Evolutionary conservation across 2,797 vertebrate species (phyloP).

Genomic region (Channallabes apus): DNA sequence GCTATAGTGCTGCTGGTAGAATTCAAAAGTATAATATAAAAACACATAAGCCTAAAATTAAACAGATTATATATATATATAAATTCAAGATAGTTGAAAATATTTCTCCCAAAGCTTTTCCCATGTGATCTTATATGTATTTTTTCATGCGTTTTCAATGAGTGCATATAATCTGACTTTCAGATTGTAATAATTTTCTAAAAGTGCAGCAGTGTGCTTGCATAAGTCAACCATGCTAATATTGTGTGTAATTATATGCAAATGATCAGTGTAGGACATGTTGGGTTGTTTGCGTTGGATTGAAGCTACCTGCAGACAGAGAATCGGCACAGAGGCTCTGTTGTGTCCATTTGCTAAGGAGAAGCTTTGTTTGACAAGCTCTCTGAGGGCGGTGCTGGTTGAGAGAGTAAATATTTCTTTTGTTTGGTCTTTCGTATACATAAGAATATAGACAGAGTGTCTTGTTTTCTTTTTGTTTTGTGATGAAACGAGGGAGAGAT

Average conservation of each 20-base stretch:
- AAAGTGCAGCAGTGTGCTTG: neutral
- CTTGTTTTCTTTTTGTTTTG: constrained; percentile 7
- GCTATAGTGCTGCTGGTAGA: too few relatives aligned
- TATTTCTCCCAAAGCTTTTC: constrained; percentile 42
- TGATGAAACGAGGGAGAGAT: neutral
- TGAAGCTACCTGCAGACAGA: constrained; percentile 34
- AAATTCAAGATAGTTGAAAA: neutral
- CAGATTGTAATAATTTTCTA: constrained; percentile 12
- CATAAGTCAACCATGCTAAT: constrained; percentile 4
- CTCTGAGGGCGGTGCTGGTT: constrained; percentile 19
- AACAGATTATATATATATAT: neutral
- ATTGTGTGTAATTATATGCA: constrained; percentile 31
- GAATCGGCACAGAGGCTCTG: constrained; percentile 32
- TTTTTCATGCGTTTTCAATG: constrained; percentile 26
- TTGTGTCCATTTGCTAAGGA: constrained; percentile 42
- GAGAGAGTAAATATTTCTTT: constrained; percentile 31
- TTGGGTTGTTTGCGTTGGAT: constrained; percentile 22
- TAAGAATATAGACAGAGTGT: neutral
- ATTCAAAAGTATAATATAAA: too few relatives aligned
- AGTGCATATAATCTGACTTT: constrained; percentile 21
- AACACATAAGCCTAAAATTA: neutral
- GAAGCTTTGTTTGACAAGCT: constrained; percentile 35
- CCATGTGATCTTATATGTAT: constrained; percentile 35
- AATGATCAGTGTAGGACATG: constrained; percentile 13
- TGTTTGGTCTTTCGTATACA: constrained; percentile 32